Percentiles rank a stretch among this genome's conserved stretches.
Conservation (phyloP, 2,888 invertebrate genomes). For the Petrophora chlorosata region DNA sequence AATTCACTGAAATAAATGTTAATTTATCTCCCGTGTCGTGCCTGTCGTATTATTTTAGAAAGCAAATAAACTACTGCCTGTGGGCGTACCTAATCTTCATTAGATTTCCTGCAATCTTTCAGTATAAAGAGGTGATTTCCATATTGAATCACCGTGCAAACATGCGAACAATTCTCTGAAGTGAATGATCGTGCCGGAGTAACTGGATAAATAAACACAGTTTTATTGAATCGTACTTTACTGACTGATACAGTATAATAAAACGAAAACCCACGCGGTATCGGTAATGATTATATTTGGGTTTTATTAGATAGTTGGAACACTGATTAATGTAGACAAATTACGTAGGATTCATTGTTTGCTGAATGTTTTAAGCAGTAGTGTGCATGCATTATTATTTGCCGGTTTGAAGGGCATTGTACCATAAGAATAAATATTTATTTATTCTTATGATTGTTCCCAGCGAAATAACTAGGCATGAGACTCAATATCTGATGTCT, state of each 20-base stretch:
- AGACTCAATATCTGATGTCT: too few species aligned
- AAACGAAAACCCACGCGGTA: slow-evolving; percentile 11
- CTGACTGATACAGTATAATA: slow-evolving; percentile 7
- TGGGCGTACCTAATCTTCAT: too few species aligned
- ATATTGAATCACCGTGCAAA: neutral
- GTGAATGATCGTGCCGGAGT: slow-evolving; percentile 2
- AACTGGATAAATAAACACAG: slow-evolving; percentile 10
- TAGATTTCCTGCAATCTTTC: too few species aligned
- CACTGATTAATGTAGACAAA: neutral
- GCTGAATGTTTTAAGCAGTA: too few species aligned
- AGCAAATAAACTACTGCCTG: neutral
- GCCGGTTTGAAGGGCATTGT: too few species aligned
- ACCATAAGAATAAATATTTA: too few species aligned
- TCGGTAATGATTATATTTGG: slow-evolving; percentile 12
- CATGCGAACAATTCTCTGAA: neutral
- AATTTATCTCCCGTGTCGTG: too few species aligned
- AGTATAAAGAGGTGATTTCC: neutral
- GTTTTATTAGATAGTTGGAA: slow-evolving; percentile 10
- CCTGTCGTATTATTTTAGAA: too few species aligned
- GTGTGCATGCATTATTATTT: too few species aligned
- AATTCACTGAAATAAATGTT: too few species aligned
- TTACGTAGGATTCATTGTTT: neutral
- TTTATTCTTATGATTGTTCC: too few species aligned
- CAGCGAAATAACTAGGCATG: too few species aligned
- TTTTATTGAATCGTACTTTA: slow-evolving; percentile 7